These are phyloP conservation scores for Odiellus spinosus DNA, from an alignment of 2,888 invertebrate genomes.

Conservation along the genomic window DNA sequence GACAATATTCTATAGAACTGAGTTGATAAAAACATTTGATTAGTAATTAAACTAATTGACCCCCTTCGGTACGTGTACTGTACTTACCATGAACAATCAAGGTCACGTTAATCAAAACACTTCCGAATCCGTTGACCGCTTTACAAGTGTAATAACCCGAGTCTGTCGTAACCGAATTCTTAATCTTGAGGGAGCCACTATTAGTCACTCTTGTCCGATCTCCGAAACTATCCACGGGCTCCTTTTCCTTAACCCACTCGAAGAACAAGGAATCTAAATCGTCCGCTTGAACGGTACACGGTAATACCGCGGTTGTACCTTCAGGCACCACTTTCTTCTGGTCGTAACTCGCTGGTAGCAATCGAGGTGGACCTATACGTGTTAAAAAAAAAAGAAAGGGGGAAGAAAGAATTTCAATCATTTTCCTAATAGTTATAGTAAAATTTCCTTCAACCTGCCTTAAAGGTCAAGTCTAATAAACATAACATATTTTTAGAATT, in stretches of 20 bases:
- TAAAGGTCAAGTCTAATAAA: too few species aligned
- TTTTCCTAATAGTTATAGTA: too few species aligned
- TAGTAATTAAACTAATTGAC: too few species aligned
- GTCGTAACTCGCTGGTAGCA: conserved; percentile 12
- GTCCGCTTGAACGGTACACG: conserved; percentile 16
- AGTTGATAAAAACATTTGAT: too few species aligned
- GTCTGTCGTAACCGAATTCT: conserved; percentile 14
- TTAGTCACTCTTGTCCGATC: conserved; percentile 12
- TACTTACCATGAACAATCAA: conserved; percentile 14
- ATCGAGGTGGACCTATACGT: conserved; percentile 15
- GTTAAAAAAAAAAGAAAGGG: too few species aligned
- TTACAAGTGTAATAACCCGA: conserved; percentile 16
- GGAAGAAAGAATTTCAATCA: too few species aligned
- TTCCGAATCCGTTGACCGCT: conserved; percentile 17
- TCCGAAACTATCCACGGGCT: conserved; percentile 12
- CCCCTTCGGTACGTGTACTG: too few species aligned
- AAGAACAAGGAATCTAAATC: conserved; percentile 13
- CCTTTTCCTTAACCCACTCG: conserved; percentile 13
- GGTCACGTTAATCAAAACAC: conserved; percentile 14
- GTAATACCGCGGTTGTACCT: conserved; percentile 13
- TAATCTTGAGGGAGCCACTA: conserved; percentile 15
- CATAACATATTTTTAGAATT: too few species aligned
- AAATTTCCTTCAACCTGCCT: too few species aligned
- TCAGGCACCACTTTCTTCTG: conserved; percentile 11
- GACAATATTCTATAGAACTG: too few species aligned